Evolutionary conservation across 2,113 vertebrate genomes (phyloP).

Genomic region (Cyanoderma ruficeps): DNA sequence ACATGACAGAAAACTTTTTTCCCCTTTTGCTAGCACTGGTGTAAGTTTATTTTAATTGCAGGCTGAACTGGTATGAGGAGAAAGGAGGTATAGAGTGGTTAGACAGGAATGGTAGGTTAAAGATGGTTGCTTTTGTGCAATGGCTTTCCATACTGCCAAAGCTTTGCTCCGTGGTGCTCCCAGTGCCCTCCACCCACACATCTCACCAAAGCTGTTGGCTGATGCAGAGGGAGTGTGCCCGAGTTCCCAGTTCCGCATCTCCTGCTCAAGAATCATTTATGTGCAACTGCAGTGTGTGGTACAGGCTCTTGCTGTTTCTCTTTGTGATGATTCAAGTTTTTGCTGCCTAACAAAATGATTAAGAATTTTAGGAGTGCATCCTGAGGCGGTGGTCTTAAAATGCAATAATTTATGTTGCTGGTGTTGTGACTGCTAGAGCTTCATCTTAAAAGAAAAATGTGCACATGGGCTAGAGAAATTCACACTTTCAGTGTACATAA

Average conservation of each 20-base stretch:
- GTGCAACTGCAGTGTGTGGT: background rate
- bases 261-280: background rate
- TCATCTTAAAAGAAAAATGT: background rate
- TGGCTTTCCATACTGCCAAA: background rate
- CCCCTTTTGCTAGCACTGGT: background rate
- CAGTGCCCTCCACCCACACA: accelerated
- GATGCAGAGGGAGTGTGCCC: background rate
- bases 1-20: background rate
- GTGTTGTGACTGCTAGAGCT: background rate
- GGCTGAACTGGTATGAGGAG: background rate
- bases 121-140: background rate
- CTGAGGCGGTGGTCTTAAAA: background rate
- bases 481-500: background rate
- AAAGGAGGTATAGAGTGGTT: background rate
- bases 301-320: background rate
- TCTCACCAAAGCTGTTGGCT: background rate
- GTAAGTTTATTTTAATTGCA: background rate
- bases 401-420: background rate
- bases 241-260: background rate
- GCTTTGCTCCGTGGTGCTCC: background rate
- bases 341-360: background rate
- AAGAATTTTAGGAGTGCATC: background rate
- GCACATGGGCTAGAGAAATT: background rate
- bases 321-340: background rate
- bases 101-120: background rate